Evolutionary conservation across 2,888 invertebrate species (phyloP), one percentile per base, ranked within the genome.

Genomic region (Pammene aurita): DNA sequence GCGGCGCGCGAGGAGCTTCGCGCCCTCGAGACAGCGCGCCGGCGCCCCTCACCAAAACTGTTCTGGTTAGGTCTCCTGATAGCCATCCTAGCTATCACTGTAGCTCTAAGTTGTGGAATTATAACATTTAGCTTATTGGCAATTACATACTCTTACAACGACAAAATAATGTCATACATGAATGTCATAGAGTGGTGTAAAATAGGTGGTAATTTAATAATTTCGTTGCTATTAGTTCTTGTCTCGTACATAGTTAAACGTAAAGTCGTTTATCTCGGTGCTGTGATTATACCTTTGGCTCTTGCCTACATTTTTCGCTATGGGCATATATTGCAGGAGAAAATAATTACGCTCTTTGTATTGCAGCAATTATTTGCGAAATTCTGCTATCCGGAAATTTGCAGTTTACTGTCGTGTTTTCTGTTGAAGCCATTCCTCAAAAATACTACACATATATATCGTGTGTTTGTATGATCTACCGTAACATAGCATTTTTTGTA

Each of bases 361-460:
- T 50, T 18, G 18, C 50, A 38, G 13, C n/a, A n/a, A 50, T 62
- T 5, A 50, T 62, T 5, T 62, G 62, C 50, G 18, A n/a, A n/a
- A n/a, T n/a, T n/a, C n/a, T n/a, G n/a, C n/a, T n/a, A n/a, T n/a
- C n/a, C n/a, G n/a, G n/a, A n/a, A n/a, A n/a, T n/a, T n/a, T n/a
- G n/a, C n/a, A n/a, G n/a, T n/a, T 62, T 7, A 62, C 18, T 62
- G 5, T 50, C n/a, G 48, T 10, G 10, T n/a, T 50, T 18, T 41
- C n/a, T 41, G 50, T 50, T 62, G 62, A 62, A n/a, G 9, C 26
- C 18, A 18, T 62, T n/a, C 62, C 62, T 26, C 62, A 62, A 62
- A 62, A 41, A 52, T 62, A 62, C 41, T 50, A 62, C 41, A 52
- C 50, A 6, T 62, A 50, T 38, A 26, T 62, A 18, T 62, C 62